Evolutionary conservation across 1,140 invertebrate genomes (phyloP).

Genomic region (Pseudomyrmex pallidus): DNA sequence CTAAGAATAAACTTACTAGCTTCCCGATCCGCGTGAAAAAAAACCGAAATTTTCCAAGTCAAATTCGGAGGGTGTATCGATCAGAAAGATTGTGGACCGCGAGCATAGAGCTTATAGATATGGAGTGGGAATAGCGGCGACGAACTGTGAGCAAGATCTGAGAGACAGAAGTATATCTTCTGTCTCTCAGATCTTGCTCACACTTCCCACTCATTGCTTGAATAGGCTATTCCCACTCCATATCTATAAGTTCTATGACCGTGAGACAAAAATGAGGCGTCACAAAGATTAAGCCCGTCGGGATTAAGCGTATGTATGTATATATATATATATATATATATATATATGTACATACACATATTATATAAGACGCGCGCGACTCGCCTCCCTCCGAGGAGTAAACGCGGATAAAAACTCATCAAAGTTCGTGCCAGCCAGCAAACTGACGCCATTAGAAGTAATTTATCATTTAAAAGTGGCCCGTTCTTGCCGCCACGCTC

Average conservation of each 20-base stretch:
- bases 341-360: too few relatives aligned
- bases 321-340: too few relatives aligned
- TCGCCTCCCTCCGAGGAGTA: neutral
- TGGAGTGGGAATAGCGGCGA: too few relatives aligned
- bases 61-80: neutral
- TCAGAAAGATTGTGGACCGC: slow-evolving; percentile 22
- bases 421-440: slow-evolving; percentile 58
- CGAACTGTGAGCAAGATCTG: too few relatives aligned
- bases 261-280: slow-evolving; percentile 32
- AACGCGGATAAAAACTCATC: slow-evolving; percentile 50
- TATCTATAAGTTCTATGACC: too few relatives aligned
- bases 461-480: slow-evolving; percentile 72
- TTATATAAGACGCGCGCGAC: slow-evolving; percentile 24
- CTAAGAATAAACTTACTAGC: neutral
- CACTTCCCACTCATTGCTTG: too few relatives aligned
- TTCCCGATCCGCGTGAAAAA: neutral
- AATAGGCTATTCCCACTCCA: too few relatives aligned
- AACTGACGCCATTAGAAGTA: slow-evolving; percentile 56
- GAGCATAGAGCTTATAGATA: too few relatives aligned
- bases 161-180: too few relatives aligned
- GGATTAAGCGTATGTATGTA: slow-evolving; percentile 6
- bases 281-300: slow-evolving; percentile 43
- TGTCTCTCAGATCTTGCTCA: too few relatives aligned
- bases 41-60: neutral
- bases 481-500: slow-evolving; percentile 48